A percentile compares a stretch with the other conserved stretches of the same genome.
Conservation (phyloP, 2,113 vertebrate species). For the Maylandia zebra region DNA sequence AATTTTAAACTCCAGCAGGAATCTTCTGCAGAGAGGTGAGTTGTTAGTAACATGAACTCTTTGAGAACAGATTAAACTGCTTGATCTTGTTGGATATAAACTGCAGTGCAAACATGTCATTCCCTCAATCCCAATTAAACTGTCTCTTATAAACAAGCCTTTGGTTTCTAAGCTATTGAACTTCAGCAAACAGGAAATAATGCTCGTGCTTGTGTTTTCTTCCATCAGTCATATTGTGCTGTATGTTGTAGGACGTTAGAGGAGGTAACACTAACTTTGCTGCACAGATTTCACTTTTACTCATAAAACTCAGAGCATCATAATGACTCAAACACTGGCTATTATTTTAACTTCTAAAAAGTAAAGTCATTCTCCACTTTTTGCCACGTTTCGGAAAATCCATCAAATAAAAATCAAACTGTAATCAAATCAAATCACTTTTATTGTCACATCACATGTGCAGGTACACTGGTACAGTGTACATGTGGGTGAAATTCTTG, state of each 20-base stretch:
- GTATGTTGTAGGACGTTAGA: neutral
- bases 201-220: rapidly evolving
- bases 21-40: neutral
- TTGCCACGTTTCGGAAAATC: rapidly evolving
- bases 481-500: too few relatives aligned
- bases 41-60: rapidly evolving
- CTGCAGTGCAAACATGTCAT: neutral
- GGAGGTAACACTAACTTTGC: rapidly evolving
- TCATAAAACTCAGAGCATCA: rapidly evolving
- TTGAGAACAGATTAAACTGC: rapidly evolving
- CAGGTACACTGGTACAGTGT: too few relatives aligned
- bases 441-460: too few relatives aligned
- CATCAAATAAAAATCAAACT: rapidly evolving
- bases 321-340: rapidly evolving
- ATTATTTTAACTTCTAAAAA: rapidly evolving
- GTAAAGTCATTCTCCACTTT: rapidly evolving
- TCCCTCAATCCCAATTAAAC: rapidly evolving
- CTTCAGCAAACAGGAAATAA: too few relatives aligned
- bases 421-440: rapidly evolving
- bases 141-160: neutral
- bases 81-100: neutral
- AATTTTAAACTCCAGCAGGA: neutral
- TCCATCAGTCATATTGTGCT: rapidly evolving
- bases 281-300: rapidly evolving
- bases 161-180: rapidly evolving